Evolutionary conservation across 1,140 invertebrate species (phyloP).

Genomic region (Hycleus phaleratus): DNA sequence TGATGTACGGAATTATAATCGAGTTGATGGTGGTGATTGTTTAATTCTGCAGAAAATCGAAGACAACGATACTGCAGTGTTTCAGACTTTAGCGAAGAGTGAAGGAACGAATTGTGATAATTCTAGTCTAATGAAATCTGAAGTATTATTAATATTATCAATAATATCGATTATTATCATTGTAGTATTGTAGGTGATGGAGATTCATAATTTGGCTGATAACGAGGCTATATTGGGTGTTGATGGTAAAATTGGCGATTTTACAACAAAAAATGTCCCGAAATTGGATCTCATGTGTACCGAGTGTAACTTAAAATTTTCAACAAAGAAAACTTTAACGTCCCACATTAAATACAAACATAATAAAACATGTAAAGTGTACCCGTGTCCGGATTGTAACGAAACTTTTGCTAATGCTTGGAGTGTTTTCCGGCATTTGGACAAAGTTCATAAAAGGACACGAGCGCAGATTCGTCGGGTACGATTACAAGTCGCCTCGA

Average conservation of each 20-base stretch:
- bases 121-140: slow-evolving; percentile 24
- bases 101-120: neutral
- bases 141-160: slow-evolving; percentile 11
- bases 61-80: slow-evolving; percentile 21
- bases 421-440: slow-evolving; percentile 62
- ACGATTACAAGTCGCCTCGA: slow-evolving; percentile 50
- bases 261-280: slow-evolving; percentile 33
- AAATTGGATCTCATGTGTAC: slow-evolving; percentile 37
- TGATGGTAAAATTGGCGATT: slow-evolving; percentile 49
- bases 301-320: slow-evolving; percentile 53
- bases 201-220: slow-evolving; percentile 45
- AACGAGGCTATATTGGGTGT: slow-evolving; percentile 50
- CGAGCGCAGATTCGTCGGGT: slow-evolving; percentile 52
- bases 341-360: slow-evolving; percentile 63
- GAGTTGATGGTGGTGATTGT: slow-evolving; percentile 11
- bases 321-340: slow-evolving; percentile 60
- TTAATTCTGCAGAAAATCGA: slow-evolving; percentile 27
- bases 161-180: no score
- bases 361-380: slow-evolving; percentile 53
- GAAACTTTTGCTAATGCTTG: slow-evolving; percentile 59
- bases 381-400: slow-evolving; percentile 59
- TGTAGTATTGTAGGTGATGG: slow-evolving; percentile 41
- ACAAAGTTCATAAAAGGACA: slow-evolving; percentile 59
- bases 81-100: slow-evolving; percentile 24
- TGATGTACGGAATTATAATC: slow-evolving; percentile 8